phyloP scores from a whole-genome alignment of 92 coral and sea anemone genomes.

The Muricea muricata region DNA sequence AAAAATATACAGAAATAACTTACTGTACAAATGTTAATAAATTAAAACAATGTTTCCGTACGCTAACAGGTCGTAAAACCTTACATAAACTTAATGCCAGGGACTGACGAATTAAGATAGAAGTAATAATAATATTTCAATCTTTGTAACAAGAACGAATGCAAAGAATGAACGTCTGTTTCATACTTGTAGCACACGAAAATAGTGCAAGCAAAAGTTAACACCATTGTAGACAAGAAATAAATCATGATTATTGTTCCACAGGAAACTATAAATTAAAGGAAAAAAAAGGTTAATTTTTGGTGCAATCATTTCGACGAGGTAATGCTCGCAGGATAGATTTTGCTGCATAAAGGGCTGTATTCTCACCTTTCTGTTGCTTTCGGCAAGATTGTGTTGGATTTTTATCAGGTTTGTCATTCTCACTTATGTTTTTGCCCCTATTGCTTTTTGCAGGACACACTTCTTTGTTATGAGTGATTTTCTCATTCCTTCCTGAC shows the following conservation, averaged over 20 bases:
- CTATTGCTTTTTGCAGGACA: not conserved
- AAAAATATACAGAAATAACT: not conserved
- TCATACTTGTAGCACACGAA: conserved; percentile 59
- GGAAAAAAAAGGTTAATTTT: too few species aligned
- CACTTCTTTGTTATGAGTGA: not conserved
- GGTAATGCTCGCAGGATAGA: too few species aligned
- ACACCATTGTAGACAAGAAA: conserved; percentile 68
- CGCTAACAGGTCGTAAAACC: not conserved
- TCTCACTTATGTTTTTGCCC: not conserved
- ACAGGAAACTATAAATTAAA: conserved; percentile 20
- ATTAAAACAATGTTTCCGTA: not conserved
- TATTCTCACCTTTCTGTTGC: not conserved
- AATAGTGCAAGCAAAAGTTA: conserved; percentile 68
- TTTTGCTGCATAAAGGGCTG: too few species aligned
- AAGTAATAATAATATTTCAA: conserved; percentile 82
- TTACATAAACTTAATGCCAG: conserved; percentile 18
- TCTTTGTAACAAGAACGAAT: conserved; percentile 74
- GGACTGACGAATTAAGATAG: conserved; percentile 59
- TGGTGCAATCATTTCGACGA: too few species aligned
- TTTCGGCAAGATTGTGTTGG: not conserved
- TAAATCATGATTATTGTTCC: conserved; percentile 72
- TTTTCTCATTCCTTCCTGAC: not conserved
- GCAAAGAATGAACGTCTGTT: conserved; percentile 69
- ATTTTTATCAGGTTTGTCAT: not conserved
- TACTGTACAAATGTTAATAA: conserved; percentile 11